Percentiles rank a stretch among this genome's conserved stretches.
Evolutionary conservation across 2,113 vertebrate genomes (phyloP).

Genomic region (Anser brachyrhynchus): DNA sequence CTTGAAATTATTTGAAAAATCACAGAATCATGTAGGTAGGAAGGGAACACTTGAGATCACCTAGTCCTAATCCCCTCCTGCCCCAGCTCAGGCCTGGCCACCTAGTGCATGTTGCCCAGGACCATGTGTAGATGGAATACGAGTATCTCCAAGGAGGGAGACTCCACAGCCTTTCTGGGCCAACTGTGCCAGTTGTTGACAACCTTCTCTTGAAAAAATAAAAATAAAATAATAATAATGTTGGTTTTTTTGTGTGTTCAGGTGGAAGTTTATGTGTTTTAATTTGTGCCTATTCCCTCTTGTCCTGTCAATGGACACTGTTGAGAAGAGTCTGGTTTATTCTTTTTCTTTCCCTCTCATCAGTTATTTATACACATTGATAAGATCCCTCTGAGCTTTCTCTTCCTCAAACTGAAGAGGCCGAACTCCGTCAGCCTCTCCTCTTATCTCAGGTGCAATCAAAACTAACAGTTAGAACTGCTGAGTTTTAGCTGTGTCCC

Average conservation of each 20-base stretch:
- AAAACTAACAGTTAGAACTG: not conserved
- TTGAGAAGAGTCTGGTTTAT: not conserved
- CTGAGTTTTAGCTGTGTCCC: not conserved
- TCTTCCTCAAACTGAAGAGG: not conserved
- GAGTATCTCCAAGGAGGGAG: not conserved
- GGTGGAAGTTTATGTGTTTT: not conserved
- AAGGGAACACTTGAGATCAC: not conserved
- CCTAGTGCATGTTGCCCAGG: not conserved
- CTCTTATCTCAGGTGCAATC: not conserved
- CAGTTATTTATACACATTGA: not conserved
- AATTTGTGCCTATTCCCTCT: not conserved
- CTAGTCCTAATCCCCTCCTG: not conserved
- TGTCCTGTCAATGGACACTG: not conserved
- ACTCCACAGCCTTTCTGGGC: not conserved
- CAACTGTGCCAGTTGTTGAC: not conserved
- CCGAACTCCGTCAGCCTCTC: not conserved
- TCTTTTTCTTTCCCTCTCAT: not conserved
- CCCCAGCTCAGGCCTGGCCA: not conserved
- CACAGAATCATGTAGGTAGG: not conserved
- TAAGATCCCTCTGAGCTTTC: not conserved
- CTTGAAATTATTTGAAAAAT: not conserved
- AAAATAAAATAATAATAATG: too few relatives aligned
- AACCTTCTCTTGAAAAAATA: not conserved
- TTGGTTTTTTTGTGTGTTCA: not conserved
- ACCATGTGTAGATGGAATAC: not conserved